phyloP scores from a whole-genome alignment of 2,888 invertebrate genomes.

The Tachina fera region DNA sequence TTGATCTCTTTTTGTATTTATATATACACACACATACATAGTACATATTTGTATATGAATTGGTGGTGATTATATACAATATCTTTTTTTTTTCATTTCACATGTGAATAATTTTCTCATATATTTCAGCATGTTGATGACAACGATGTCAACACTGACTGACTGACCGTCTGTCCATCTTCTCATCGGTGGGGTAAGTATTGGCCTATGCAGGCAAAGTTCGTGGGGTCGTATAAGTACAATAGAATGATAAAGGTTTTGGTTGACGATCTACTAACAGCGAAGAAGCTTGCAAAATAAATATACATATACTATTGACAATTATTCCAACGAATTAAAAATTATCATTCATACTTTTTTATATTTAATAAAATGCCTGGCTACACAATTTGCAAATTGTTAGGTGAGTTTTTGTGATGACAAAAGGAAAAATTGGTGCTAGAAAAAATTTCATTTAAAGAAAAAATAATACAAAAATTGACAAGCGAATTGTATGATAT shows the following conservation, averaged over 20 bases:
- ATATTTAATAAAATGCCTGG: slow-evolving; percentile 26
- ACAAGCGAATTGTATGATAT: slow-evolving; percentile 56
- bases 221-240: slow-evolving; percentile 28
- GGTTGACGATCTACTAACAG: slow-evolving; percentile 31
- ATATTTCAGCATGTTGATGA: slow-evolving; percentile 43
- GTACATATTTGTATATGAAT: slow-evolving; percentile 72
- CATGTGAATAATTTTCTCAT: slow-evolving; percentile 79
- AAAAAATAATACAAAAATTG: slow-evolving; percentile 36
- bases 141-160: slow-evolving; percentile 21
- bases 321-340: slow-evolving; percentile 20
- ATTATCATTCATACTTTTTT: background rate
- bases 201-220: slow-evolving; percentile 48
- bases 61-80: slow-evolving; percentile 74
- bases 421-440: background rate
- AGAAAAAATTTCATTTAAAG: background rate
- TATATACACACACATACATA: background rate
- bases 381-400: slow-evolving; percentile 47
- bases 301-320: slow-evolving; percentile 18
- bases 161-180: background rate
- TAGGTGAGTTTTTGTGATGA: slow-evolving; percentile 42
- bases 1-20: slow-evolving; percentile 27
- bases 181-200: background rate
- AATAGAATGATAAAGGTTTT: slow-evolving; percentile 23
- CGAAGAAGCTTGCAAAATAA: slow-evolving; percentile 5
- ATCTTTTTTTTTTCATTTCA: slow-evolving; percentile 78